phyloP scores from a whole-genome alignment of 2,888 invertebrate species.

The Gibbula magus region DNA sequence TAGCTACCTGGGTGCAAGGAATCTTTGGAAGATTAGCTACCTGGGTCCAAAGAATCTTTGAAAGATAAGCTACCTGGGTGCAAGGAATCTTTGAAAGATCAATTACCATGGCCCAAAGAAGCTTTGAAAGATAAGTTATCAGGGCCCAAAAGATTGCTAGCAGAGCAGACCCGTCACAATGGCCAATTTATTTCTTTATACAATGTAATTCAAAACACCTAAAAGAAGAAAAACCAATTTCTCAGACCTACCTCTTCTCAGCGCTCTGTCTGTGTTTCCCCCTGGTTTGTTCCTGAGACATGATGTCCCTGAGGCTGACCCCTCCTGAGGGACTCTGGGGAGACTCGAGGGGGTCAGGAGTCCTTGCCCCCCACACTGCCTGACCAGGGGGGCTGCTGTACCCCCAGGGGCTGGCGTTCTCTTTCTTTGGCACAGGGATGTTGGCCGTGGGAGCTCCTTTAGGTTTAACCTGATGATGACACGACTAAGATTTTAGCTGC shows the following conservation, averaged over 20 bases:
- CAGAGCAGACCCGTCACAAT: too few species aligned
- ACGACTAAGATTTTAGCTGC: too few species aligned
- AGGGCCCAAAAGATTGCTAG: too few species aligned
- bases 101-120: too few species aligned
- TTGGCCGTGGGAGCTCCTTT: not conserved
- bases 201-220: too few species aligned
- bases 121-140: too few species aligned
- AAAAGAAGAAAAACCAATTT: not conserved
- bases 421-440: slow-evolving; percentile 8
- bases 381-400: slow-evolving; percentile 2
- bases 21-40: too few species aligned
- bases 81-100: too few species aligned
- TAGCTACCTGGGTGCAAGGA: too few species aligned
- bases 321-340: slow-evolving; percentile 3
- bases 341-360: not conserved
- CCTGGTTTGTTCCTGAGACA: slow-evolving; percentile 28
- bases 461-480: not conserved
- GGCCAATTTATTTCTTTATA: too few species aligned
- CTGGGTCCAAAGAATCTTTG: too few species aligned
- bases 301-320: slow-evolving; percentile 39
- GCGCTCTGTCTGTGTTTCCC: not conserved
- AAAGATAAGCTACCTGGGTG: too few species aligned
- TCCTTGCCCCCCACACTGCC: not conserved
- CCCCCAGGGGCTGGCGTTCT: not conserved
- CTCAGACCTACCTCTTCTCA: not conserved